Evolutionary conservation across 2,888 invertebrate species (phyloP).

Genomic region (Drosophila limbata): DNA sequence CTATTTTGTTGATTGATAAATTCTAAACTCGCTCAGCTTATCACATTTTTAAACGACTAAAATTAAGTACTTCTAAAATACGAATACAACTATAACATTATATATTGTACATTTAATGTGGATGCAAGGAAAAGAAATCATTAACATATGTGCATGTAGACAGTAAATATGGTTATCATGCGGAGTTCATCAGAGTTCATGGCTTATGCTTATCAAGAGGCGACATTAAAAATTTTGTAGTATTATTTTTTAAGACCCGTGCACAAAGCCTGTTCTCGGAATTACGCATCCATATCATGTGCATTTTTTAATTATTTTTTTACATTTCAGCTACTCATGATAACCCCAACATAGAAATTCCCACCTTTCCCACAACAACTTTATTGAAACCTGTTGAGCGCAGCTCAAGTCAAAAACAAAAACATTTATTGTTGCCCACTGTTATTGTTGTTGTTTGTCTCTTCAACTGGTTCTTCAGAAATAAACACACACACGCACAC

Average conservation of each 20-base stretch:
- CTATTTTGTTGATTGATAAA: constrained; percentile 19
- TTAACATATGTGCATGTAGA: not conserved
- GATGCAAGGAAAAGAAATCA: not conserved
- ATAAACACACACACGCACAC: constrained; percentile 32
- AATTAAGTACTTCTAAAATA: not conserved
- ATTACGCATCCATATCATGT: constrained; percentile 16
- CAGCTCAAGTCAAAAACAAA: constrained; percentile 50
- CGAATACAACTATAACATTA: not conserved
- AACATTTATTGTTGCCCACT: constrained; percentile 33
- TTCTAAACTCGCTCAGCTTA: constrained; percentile 23
- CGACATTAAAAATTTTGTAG: not conserved
- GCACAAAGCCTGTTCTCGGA: not conserved
- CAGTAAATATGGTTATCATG: not conserved
- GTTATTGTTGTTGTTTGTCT: constrained; percentile 36
- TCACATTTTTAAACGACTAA: not conserved
- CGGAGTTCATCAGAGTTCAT: not conserved
- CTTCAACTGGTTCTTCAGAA: constrained; percentile 66
- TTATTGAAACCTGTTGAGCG: constrained; percentile 67
- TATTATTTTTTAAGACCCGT: not conserved
- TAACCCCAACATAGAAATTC: constrained; percentile 45
- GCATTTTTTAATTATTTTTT: constrained; percentile 32
- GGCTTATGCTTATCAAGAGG: not conserved
- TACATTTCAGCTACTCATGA: constrained; percentile 1
- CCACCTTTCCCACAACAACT: constrained; percentile 36
- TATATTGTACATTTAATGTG: not conserved